Evolutionary conservation across 2,888 invertebrate genomes (phyloP), one percentile per base, ranked within the genome.

Genomic region (Platycheirus rosarum): DNA sequence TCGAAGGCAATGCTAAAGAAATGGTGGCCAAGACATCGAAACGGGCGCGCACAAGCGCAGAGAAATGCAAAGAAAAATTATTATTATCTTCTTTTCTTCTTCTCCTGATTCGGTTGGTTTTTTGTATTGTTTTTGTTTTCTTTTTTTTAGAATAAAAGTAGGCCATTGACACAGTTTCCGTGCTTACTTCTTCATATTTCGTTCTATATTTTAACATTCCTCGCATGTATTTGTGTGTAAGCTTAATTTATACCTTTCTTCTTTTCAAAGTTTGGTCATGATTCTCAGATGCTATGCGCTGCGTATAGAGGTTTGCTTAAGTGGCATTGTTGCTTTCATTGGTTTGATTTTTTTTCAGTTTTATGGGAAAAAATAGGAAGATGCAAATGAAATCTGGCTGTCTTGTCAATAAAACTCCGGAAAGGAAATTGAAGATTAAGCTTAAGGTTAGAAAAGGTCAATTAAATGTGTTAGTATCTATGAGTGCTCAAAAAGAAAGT

Each of bases 1-100:
- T 82, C 66, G 68, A 68, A 77, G 71, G 77, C 82, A 82, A 82
- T 82, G 82, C 62, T 77, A 73, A 77, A 77, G 71, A 82, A 82
- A 82, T 77, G 71, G 63, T 77, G 71, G 71, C 82, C 51, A 37
- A 48, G 37, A 71, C 63, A 53, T 13, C 44, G 35, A 48, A 18
- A 13, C 29, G 1, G 35, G 20, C 55, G 46, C 13, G 55, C 53
- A 46, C 46, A 46, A 73, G 46, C 35, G 49, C 42, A 53, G 48
- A 48, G 62, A 73, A 73, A 73, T 60, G 57, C 32, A 62, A 29
- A 51, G 20, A 32, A 69, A 68, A 66, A 70, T 46, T 57, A 23
- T 42, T 16, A 26, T 42, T 16, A 23, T 35, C 60, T 46, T 66
- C 55, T 57, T 26, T 37, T 40, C 29, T 63, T 65, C 77, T 70